These are phyloP conservation scores for Gryllus longicercus DNA, from an alignment of 2,888 invertebrate species.

Conservation along the genomic window DNA sequence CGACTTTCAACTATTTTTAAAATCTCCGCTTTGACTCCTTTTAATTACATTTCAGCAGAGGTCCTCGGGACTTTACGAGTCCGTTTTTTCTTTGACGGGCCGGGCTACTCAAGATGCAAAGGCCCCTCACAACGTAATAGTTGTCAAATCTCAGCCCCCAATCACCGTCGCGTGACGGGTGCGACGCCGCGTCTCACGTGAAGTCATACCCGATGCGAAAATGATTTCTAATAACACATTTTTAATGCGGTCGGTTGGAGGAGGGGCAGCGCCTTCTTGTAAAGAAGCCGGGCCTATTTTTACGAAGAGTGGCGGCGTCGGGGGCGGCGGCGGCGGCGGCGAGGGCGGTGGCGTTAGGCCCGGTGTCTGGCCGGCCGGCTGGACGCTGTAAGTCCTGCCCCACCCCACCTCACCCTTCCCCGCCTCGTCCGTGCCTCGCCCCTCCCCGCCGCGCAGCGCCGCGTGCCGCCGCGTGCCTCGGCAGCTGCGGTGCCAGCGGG, in stretches of 20 bases:
- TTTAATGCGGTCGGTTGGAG: neutral
- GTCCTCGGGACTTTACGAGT: neutral
- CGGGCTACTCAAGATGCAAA: conserved; percentile 6
- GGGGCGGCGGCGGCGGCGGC: too few species aligned
- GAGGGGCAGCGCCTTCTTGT: neutral
- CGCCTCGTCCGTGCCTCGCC: neutral
- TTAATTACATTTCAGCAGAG: neutral
- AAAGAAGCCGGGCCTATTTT: too few species aligned
- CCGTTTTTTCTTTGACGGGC: neutral
- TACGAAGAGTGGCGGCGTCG: too few species aligned
- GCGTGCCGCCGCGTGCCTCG: neutral
- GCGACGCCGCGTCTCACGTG: neutral
- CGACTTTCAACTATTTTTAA: too few species aligned
- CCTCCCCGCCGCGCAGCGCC: neutral
- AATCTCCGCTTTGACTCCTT: neutral
- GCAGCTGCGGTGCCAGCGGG: neutral
- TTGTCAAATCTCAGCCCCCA: neutral
- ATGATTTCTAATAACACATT: conserved; percentile 1
- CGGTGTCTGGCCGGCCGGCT: too few species aligned
- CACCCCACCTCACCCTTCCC: too few species aligned
- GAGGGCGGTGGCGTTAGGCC: too few species aligned
- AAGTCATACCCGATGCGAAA: conserved; percentile 3
- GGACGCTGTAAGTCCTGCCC: too few species aligned
- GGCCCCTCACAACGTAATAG: neutral
- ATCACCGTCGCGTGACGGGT: neutral